A percentile compares a stretch with the other conserved stretches of the same genome.
Evolutionary conservation across 2,888 invertebrate genomes (phyloP).

Genomic region (Molorchus minor): DNA sequence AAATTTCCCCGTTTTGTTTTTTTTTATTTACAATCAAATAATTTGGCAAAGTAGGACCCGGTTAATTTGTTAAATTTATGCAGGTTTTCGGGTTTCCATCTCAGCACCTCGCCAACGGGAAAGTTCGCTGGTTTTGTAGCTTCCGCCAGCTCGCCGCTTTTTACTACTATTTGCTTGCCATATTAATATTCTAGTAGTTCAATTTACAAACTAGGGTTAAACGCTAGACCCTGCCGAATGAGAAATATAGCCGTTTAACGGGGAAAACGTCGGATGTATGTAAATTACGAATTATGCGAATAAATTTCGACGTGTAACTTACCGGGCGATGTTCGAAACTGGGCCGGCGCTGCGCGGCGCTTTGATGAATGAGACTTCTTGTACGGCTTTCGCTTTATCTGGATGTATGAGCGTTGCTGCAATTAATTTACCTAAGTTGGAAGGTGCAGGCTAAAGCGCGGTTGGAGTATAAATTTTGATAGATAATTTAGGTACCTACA

Average conservation of each 20-base stretch:
- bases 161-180: conserved; percentile 12
- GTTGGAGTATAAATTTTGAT: too few species aligned
- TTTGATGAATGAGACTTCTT: background rate
- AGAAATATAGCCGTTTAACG: conserved; percentile 19
- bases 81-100: background rate
- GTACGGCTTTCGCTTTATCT: background rate
- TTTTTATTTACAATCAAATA: too few species aligned
- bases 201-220: conserved; percentile 31
- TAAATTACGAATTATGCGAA: conserved; percentile 15
- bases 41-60: too few species aligned
- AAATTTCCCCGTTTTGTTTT: too few species aligned
- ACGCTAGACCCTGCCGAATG: conserved; percentile 27
- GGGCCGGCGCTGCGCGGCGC: background rate
- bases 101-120: background rate
- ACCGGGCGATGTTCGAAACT: background rate
- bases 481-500: too few species aligned
- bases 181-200: conserved; percentile 33
- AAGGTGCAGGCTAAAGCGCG: background rate
- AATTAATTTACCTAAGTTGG: background rate
- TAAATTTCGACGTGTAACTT: background rate
- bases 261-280: conserved; percentile 13
- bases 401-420: background rate
- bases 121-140: background rate
- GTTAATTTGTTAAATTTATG: background rate
- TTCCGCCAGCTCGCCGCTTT: conserved; percentile 7